A percentile compares a stretch with the other conserved stretches of the same genome.
Conservation (phyloP, 1,140 invertebrate species). For the Caerostris darwini region DNA sequence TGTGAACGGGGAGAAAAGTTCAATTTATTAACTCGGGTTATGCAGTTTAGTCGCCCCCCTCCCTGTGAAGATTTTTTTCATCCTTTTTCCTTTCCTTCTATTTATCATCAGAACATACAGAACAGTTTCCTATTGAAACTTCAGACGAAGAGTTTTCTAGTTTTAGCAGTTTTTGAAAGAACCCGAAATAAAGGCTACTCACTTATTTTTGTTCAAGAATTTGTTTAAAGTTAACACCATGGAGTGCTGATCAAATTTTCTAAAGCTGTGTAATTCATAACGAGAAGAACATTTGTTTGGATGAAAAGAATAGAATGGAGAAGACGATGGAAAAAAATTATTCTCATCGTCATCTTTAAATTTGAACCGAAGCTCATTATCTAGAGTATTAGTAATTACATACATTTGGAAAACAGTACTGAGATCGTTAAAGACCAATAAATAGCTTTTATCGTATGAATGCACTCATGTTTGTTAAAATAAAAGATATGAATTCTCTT, state of each 20-base stretch:
- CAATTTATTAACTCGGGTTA: slow-evolving; percentile 68
- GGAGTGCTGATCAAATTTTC: slow-evolving; percentile 47
- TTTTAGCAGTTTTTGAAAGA: slow-evolving; percentile 55
- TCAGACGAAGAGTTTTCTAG: slow-evolving; percentile 38
- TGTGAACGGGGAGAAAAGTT: slow-evolving; percentile 73
- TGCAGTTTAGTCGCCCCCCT: slow-evolving; percentile 36
- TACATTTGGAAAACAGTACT: not conserved
- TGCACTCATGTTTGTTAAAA: not conserved
- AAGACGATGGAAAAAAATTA: too few relatives aligned
- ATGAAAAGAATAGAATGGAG: not conserved
- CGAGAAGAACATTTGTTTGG: not conserved
- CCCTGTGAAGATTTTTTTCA: slow-evolving; percentile 21
- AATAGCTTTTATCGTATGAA: not conserved
- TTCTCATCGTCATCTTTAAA: not conserved
- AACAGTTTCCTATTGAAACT: slow-evolving; percentile 51
- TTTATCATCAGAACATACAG: slow-evolving; percentile 62
- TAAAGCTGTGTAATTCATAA: slow-evolving; percentile 7
- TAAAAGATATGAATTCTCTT: not conserved
- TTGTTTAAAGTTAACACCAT: slow-evolving; percentile 53
- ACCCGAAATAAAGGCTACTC: not conserved
- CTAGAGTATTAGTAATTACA: not conserved
- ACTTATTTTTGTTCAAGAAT: slow-evolving; percentile 33
- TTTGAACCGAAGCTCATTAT: not conserved
- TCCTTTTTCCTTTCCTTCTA: slow-evolving; percentile 22
- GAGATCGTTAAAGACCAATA: not conserved